Evolutionary conservation across 2,797 vertebrate genomes (phyloP).

Genomic region (Sebastes diploproa): DNA sequence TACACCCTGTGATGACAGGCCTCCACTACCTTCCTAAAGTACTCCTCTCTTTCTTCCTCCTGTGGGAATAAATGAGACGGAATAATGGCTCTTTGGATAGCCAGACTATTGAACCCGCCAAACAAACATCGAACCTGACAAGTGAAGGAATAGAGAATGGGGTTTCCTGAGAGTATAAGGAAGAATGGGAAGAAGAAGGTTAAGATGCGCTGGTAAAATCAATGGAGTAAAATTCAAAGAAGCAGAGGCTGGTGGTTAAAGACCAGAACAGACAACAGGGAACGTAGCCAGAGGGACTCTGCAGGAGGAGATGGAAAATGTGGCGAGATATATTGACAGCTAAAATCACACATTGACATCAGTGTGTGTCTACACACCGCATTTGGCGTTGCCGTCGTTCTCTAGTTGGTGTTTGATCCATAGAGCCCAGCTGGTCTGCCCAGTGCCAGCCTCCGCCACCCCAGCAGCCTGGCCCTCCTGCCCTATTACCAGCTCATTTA

Average conservation of each 20-base stretch:
- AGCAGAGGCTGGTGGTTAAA: constrained; percentile 35
- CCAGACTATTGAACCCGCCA: constrained; percentile 40
- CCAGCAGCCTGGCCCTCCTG: constrained; percentile 66
- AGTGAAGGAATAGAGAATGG: constrained; percentile 32
- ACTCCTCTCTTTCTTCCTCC: constrained; percentile 32
- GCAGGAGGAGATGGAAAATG: not conserved
- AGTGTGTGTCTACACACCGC: not conserved
- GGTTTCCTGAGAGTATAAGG: constrained; percentile 12
- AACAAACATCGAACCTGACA: constrained; percentile 56
- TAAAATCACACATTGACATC: constrained; percentile 26
- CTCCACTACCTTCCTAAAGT: constrained; percentile 51
- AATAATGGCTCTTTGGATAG: constrained; percentile 67
- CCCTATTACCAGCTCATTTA: constrained; percentile 81
- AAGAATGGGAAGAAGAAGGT: constrained; percentile 12
- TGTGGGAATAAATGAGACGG: constrained; percentile 64
- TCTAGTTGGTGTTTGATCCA: constrained; percentile 72
- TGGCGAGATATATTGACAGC: constrained; percentile 21
- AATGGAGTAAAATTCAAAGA: constrained; percentile 19
- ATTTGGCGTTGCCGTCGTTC: constrained; percentile 25
- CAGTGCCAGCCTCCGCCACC: constrained; percentile 63
- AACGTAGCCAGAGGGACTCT: constrained; percentile 3
- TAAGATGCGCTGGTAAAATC: constrained; percentile 31
- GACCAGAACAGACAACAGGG: constrained; percentile 17
- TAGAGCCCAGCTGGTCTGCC: constrained; percentile 68
- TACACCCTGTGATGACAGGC: constrained; percentile 58